Conservation (phyloP, 2,888 invertebrate genomes). For the Ferdinandea cuprea region DNA sequence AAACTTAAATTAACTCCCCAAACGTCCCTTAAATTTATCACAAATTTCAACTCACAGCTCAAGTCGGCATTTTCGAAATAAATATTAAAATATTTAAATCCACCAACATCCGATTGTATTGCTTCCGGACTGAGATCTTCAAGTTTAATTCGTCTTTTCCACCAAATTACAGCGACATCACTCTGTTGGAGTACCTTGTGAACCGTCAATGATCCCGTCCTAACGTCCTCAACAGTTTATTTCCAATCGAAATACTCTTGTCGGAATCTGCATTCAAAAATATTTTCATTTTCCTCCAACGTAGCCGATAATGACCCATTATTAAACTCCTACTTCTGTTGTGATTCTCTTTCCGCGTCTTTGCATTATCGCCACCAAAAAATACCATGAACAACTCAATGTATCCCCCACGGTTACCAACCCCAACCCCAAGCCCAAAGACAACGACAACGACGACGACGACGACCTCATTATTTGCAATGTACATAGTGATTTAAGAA, state of each 20-base stretch:
- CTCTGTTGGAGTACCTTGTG: constrained; percentile 10
- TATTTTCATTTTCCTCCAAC: constrained; percentile 11
- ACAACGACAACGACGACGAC: too few species aligned
- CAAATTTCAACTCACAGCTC: constrained; percentile 6
- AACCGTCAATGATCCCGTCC: constrained; percentile 19
- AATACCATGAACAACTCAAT: neutral
- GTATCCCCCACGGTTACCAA: neutral
- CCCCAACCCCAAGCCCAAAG: too few species aligned
- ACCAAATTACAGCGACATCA: constrained; percentile 29
- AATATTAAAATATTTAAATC: constrained; percentile 6
- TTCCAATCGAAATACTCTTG: constrained; percentile 54
- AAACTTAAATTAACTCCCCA: too few species aligned
- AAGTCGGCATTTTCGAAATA: too few species aligned
- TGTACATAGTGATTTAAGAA: constrained; percentile 52
- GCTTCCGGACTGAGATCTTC: constrained; percentile 1
- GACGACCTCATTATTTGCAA: constrained; percentile 29
- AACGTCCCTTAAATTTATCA: too few species aligned
- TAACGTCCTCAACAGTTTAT: constrained; percentile 55
- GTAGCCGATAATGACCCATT: constrained; percentile 66
- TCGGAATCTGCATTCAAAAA: constrained; percentile 8
- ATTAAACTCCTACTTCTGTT: constrained; percentile 49
- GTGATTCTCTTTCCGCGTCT: constrained; percentile 8
- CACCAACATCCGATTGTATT: constrained; percentile 24
- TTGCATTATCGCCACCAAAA: constrained; percentile 11
- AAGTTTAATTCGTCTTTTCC: constrained; percentile 30